Conservation (phyloP, 2,888 invertebrate species). For the Lottia gigantea region DNA sequence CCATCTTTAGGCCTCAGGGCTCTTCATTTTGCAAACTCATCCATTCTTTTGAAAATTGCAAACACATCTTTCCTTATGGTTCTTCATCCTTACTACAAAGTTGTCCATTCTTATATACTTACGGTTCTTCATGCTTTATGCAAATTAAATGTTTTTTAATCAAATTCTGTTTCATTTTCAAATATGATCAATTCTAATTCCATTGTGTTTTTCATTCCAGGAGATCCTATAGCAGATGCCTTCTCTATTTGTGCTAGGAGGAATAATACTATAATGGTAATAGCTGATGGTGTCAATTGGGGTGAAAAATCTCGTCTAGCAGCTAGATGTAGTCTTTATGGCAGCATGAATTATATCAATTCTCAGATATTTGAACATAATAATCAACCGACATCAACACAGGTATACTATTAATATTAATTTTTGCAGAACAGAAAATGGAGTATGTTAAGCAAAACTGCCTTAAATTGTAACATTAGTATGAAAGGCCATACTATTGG, state of each 20-base stretch:
- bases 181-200: neutral
- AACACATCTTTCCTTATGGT: neutral
- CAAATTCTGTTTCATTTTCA: no score
- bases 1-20: neutral
- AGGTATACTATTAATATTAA: constrained; percentile 50
- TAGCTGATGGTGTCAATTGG: constrained; percentile 94
- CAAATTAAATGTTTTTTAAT: no score
- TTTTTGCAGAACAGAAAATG: no score
- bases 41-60: neutral
- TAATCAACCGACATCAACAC: constrained; percentile 65
- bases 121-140: no score
- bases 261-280: constrained; percentile 81
- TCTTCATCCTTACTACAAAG: neutral
- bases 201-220: constrained; percentile 70
- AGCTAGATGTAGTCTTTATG: constrained; percentile 87
- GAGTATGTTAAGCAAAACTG: no score
- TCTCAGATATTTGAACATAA: constrained; percentile 59
- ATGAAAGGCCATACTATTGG: no score
- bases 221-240: constrained; percentile 88
- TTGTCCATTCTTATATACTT: neutral
- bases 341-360: constrained; percentile 84
- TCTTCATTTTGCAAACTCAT: neutral
- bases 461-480: no score
- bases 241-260: constrained; percentile 78
- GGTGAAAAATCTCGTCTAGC: constrained; percentile 87